Percentiles rank a stretch among this genome's conserved stretches.
These are phyloP conservation scores for Pseudochirops cupreus DNA, from an alignment of 2,797 vertebrate genomes.

Conservation along the genomic window DNA sequence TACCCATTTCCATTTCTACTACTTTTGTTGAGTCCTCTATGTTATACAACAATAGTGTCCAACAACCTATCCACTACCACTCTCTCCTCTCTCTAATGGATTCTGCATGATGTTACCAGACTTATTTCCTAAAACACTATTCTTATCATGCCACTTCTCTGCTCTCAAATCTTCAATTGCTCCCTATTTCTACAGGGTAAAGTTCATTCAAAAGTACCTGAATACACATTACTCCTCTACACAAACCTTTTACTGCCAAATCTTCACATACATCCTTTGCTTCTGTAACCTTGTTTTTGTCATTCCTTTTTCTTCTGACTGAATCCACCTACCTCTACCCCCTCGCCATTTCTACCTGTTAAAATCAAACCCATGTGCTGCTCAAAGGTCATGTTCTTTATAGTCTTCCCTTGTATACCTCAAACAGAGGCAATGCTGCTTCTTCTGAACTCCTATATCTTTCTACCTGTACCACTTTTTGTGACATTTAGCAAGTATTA, in stretches of 20 bases:
- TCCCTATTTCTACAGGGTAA: background rate
- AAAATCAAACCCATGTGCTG: background rate
- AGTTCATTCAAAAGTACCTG: background rate
- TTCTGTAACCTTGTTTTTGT: background rate
- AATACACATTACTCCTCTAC: background rate
- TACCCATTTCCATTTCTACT: background rate
- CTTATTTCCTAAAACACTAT: slow-evolving; percentile 17
- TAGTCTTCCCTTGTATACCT: background rate
- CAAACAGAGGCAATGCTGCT: background rate
- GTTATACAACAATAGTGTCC: slow-evolving; percentile 26
- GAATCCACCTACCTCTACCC: background rate
- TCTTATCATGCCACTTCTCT: background rate
- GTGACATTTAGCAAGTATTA: slow-evolving; percentile 3
- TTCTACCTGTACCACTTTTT: background rate
- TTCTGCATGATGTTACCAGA: background rate
- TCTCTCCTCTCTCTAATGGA: background rate
- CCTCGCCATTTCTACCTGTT: background rate
- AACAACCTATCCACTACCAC: background rate
- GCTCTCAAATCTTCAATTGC: background rate
- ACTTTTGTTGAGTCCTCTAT: background rate
- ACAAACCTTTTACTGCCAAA: background rate
- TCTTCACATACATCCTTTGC: background rate
- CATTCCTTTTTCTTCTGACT: background rate
- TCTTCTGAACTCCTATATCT: background rate
- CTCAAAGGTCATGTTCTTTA: background rate